Base-by-base conservation (phyloP, 37 sponge, comb jelly and placozoan genomes). In the Aphrocallistes beatrix region DNA sequence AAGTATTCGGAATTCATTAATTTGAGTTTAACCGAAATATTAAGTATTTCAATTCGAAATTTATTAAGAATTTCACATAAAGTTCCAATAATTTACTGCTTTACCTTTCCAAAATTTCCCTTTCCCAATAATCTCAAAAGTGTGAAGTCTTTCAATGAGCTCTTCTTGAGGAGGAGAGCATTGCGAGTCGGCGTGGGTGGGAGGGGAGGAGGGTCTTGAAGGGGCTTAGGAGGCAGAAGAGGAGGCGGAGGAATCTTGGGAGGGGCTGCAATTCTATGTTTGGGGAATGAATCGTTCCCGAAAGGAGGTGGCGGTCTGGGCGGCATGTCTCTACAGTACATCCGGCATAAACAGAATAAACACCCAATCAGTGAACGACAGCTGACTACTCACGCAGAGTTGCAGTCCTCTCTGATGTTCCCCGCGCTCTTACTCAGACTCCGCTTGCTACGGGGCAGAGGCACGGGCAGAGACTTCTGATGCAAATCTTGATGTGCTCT, bases 101-200 rank as follows among this genome's bases (percentile, higher is more conserved):
- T 28, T 84, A 93, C 93, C 88, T 98, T 98, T 19, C 99, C 99
- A 85, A 98, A 98, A 83, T 91, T 93, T 23, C 99, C 99, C 75
- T 93, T 94, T 19, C 99, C 99, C 0, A 98, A 88, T 13, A 98
- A 93, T 75, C 93, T 98, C 47, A 98, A 83, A 38, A 94, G 89
- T n/a, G 3, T 83, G 86, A 98, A 94, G 82, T 98, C 99, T 9
- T 36, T 38, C 37, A 94, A 85, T 6, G 85, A 88, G 82, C 90
- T 50, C 51, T 86, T 89, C 0, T 42, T 60, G 3, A 60, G 34
- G 21, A 25, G 25, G n/a, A 60, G 8, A 3, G 75, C 10, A 30
- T 3, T 19, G 10, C 75, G 10, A 60, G 8, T 32, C 3, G 75
- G 75, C 6, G 45, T 6, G 10, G 45, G 13, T 13, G 45, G 45